These are phyloP conservation scores for Myopa tessellatipennis DNA, from an alignment of 2,888 invertebrate genomes.

Conservation along the genomic window DNA sequence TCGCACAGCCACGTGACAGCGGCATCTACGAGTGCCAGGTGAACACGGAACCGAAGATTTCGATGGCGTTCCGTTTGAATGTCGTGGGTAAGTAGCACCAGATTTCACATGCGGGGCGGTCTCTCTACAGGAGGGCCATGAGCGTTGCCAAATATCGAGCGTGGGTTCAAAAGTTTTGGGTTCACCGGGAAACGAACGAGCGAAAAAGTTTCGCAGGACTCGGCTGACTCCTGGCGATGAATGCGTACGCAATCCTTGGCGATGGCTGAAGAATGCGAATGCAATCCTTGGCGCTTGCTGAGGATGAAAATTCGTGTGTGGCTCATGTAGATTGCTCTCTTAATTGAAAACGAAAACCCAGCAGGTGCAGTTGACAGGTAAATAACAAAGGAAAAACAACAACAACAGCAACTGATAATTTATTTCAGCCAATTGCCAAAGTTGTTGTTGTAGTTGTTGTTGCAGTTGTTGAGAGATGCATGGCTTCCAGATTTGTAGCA, in stretches of 20 bases:
- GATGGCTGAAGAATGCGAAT: neutral
- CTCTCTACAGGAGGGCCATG: too few relatives aligned
- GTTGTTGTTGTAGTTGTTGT: conserved; percentile 21
- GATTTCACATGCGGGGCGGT: too few relatives aligned
- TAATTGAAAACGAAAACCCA: conserved; percentile 11
- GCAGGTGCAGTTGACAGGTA: neutral
- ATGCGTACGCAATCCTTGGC: neutral
- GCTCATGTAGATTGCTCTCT: neutral
- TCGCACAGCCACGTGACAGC: conserved; percentile 85
- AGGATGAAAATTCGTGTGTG: neutral
- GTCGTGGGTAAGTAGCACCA: conserved; percentile 75
- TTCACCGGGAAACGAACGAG: neutral
- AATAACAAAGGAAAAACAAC: conserved; percentile 8
- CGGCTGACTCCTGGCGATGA: too few relatives aligned
- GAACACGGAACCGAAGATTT: conserved; percentile 89
- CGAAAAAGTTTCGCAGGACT: neutral
- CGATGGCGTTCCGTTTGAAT: conserved; percentile 84
- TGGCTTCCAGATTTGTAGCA: neutral
- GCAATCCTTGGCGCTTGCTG: neutral
- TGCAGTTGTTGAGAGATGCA: conserved; percentile 1
- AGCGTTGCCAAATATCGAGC: too few relatives aligned
- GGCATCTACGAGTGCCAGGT: conserved; percentile 75
- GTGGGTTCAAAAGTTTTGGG: too few relatives aligned
- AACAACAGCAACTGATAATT: conserved; percentile 3
- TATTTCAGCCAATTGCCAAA: neutral